Base-by-base conservation (phyloP, 2,113 vertebrate genomes). In the Ascaphus truei region DNA sequence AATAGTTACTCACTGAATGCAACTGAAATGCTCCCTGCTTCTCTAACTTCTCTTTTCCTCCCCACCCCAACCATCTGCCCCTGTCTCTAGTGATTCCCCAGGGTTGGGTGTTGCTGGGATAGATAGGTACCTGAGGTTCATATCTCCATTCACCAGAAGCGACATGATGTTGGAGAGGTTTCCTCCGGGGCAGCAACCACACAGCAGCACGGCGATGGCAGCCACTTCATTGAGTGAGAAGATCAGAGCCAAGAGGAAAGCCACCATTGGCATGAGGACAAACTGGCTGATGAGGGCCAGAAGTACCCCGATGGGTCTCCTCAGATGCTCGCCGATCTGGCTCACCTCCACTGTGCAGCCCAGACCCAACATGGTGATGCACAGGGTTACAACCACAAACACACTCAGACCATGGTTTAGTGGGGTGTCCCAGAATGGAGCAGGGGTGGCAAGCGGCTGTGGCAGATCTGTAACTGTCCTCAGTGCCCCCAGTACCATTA, bases 121-220 rank as follows among this genome's bases (percentile, higher is more conserved):
- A 47, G 12, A 16, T 34, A 47, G 18, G 1, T 92, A 98, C 96
- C 96, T 99, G 76, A 99, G 94, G 75, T 96, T 99, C 96, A 98
- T 99, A 75, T 98, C 95, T 18, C 95, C 96, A 78, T 98, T 88
- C 64, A 92, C 95, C 79, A 99, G 89, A 64, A 98, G 88, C 8
- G 94, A 92, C 93, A 99, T 88, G 71, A 98, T 93, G 51, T 98
- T 98, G 73, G 96, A 98, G 53, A 99, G 83, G 73, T 95, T 98
- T 1, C 96, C 96, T 0, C 96, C 96, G 1, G 96, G 96, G 22
- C 96, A 98, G 87, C 95, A 99, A 74, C 96, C 96, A 26, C 96
- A 99, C 15, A 99, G 87, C 7, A 99, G 91, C 18, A 99, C 94
- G 0, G 96, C 95, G 76, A 98, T 89, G 11, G 96, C 96, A 1